A percentile compares a stretch with the other conserved stretches of the same genome.
These are phyloP conservation scores for Bos javanicus DNA, from an alignment of 2,113 vertebrate genomes.

Conservation along the genomic window DNA sequence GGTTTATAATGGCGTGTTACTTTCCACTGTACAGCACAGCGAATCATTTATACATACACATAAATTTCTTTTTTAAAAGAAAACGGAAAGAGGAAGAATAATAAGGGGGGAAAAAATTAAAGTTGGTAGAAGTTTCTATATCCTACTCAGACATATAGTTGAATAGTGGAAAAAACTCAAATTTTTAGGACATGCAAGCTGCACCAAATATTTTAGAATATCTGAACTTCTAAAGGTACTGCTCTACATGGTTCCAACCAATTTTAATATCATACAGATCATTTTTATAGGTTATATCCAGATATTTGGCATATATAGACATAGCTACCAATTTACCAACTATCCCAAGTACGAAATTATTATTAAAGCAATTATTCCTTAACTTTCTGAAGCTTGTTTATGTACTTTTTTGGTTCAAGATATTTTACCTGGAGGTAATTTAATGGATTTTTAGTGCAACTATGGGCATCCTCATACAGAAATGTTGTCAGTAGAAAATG, in stretches of 20 bases:
- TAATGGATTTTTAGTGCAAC: neutral
- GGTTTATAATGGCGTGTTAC: neutral
- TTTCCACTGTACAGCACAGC: neutral
- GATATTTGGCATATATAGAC: neutral
- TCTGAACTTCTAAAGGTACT: neutral
- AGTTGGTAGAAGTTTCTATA: neutral
- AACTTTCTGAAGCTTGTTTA: neutral
- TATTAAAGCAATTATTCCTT: neutral
- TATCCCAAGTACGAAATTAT: neutral
- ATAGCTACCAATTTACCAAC: neutral
- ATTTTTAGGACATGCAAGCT: neutral
- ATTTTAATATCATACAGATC: neutral
- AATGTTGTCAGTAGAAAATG: neutral
- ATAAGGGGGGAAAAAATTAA: neutral
- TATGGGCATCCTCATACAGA: neutral
- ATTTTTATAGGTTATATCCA: neutral
- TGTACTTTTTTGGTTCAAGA: neutral
- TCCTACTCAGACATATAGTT: neutral
- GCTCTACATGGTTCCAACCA: neutral
- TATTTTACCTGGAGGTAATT: neutral
- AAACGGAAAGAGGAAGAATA: neutral
- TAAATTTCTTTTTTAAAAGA: neutral
- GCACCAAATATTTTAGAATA: neutral
- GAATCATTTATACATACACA: neutral
- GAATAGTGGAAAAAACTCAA: neutral